These are phyloP conservation scores for Drosophila erecta DNA, from an alignment of 1,140 invertebrate genomes.

Conservation along the genomic window DNA sequence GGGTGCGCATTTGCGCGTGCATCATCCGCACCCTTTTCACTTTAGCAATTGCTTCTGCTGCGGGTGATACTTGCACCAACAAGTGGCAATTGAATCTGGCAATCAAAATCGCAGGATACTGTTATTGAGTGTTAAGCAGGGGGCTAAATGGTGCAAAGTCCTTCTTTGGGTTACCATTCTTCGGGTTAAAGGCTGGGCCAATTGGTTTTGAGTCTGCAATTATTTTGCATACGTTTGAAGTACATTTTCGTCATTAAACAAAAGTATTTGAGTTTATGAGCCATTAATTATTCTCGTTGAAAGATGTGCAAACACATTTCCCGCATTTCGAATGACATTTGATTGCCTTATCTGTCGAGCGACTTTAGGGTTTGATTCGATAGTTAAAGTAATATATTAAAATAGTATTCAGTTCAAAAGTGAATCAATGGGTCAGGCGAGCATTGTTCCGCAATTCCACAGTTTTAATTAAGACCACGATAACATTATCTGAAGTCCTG, in stretches of 20 bases:
- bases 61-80: constrained; percentile 37
- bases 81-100: constrained; percentile 61
- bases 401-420: no score
- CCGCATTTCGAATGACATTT: no score
- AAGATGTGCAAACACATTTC: no score
- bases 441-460: no score
- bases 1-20: constrained; percentile 55
- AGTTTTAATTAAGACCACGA: not conserved
- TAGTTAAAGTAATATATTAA: no score
- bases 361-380: no score
- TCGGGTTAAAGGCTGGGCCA: not conserved
- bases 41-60: constrained; percentile 54
- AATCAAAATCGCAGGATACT: constrained; percentile 47
- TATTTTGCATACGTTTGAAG: not conserved
- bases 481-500: not conserved
- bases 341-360: no score
- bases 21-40: constrained; percentile 64
- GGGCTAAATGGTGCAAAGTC: constrained; percentile 20
- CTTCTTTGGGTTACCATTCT: no score
- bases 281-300: no score
- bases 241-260: no score
- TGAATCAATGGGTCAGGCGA: no score
- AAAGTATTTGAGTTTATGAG: no score
- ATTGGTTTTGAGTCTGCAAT: not conserved
- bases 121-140: constrained; percentile 20